phyloP scores from a whole-genome alignment of 2,888 invertebrate genomes.

The Epistrophe grossulariae region DNA sequence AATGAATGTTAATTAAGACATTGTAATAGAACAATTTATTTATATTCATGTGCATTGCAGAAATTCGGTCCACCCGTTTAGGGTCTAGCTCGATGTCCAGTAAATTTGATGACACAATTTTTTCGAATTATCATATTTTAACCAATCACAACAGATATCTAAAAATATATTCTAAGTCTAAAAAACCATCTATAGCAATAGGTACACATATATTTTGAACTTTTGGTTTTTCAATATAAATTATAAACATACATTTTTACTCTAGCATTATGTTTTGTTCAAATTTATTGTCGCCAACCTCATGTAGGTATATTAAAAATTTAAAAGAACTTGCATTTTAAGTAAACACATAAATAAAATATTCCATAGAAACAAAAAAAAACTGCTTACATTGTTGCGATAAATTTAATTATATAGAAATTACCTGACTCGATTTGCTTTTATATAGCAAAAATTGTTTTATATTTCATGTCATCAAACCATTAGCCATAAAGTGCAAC shows the following conservation, averaged over 20 bases:
- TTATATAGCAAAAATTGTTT: constrained; percentile 13
- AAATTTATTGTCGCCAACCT: constrained; percentile 2
- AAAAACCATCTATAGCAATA: no score
- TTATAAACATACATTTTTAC: not conserved
- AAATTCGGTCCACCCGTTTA: no score
- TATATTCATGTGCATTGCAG: no score
- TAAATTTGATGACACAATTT: no score
- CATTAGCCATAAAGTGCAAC: constrained; percentile 52
- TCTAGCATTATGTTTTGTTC: constrained; percentile 7
- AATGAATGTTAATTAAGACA: no score
- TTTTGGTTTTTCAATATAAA: no score
- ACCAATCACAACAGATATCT: no score
- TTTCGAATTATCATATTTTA: no score
- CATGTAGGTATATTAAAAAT: constrained; percentile 11
- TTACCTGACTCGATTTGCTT: constrained; percentile 30
- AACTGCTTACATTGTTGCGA: constrained; percentile 15
- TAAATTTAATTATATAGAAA: constrained; percentile 41
- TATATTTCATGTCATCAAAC: constrained; percentile 58
- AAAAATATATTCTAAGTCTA: no score
- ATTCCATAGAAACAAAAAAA: not conserved
- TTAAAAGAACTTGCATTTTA: constrained; percentile 23
- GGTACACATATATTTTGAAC: no score
- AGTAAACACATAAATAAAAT: constrained; percentile 31
- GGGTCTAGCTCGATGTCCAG: no score
- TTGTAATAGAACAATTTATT: no score